Conservation (phyloP, 2,888 invertebrate species). For the Chalcosyrphus nemorum region DNA sequence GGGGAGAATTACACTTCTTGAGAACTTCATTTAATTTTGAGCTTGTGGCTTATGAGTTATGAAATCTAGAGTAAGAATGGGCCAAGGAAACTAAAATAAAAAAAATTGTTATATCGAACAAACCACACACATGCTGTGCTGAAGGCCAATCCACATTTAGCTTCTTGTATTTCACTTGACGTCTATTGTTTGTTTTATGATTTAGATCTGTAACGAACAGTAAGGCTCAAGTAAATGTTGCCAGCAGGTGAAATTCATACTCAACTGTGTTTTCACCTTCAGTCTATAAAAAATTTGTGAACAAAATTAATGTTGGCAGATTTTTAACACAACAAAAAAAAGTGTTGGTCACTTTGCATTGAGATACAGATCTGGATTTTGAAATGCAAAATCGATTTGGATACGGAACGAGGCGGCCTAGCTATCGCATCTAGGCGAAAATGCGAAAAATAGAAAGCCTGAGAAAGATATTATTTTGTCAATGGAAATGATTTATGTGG, state of each 20-base stretch:
- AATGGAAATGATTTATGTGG: constrained; percentile 28
- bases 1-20: constrained; percentile 41
- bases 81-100: constrained; percentile 46
- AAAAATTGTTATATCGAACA: neutral
- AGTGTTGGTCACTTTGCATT: neutral
- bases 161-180: constrained; percentile 25
- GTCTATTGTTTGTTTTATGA: neutral
- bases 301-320: neutral
- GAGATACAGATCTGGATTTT: constrained; percentile 12
- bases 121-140: constrained; percentile 13
- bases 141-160: constrained; percentile 46
- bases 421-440: neutral
- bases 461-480: constrained; percentile 24
- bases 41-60: constrained; percentile 24
- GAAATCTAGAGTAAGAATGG: constrained; percentile 49
- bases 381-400: constrained; percentile 24
- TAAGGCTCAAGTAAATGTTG: neutral
- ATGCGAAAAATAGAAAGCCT: constrained; percentile 15
- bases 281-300: neutral
- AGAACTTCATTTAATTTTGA: constrained; percentile 29
- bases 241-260: neutral
- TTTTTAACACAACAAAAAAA: neutral
- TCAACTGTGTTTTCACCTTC: constrained; percentile 6
- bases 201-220: neutral
- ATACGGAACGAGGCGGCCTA: neutral